Conservation (phyloP, 1,140 invertebrate species). For the Aphis craccivora region DNA sequence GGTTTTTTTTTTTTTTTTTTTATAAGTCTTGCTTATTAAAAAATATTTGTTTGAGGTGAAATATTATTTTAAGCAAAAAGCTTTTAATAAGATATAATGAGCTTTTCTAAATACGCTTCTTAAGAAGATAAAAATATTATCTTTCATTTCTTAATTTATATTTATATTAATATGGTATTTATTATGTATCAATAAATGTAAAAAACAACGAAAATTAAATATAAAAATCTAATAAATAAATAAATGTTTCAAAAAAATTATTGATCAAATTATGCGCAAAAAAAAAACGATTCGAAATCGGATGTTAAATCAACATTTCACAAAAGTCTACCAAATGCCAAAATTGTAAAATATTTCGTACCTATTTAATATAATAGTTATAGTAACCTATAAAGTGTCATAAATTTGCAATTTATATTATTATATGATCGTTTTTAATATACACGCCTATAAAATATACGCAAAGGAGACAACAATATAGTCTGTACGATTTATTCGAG, state of each 20-base stretch:
- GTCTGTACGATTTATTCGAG: neutral
- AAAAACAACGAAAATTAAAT: neutral
- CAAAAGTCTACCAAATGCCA: neutral
- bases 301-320: neutral
- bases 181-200: neutral
- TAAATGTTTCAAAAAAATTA: neutral
- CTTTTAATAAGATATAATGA: too few relatives aligned
- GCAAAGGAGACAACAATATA: neutral
- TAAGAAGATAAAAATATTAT: neutral
- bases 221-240: neutral
- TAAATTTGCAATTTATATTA: neutral
- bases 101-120: neutral
- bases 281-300: neutral
- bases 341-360: neutral
- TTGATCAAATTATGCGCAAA: neutral
- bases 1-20: too few relatives aligned
- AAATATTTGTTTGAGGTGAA: too few relatives aligned
- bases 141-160: neutral
- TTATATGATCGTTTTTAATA: constrained; percentile 3
- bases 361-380: neutral
- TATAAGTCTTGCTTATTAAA: too few relatives aligned
- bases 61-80: too few relatives aligned
- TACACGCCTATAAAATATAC: neutral
- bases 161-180: neutral
- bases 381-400: neutral